Percentiles rank a stretch among this genome's conserved stretches.
Conservation (phyloP, 2,797 vertebrate species). For the Trachurus trachurus region DNA sequence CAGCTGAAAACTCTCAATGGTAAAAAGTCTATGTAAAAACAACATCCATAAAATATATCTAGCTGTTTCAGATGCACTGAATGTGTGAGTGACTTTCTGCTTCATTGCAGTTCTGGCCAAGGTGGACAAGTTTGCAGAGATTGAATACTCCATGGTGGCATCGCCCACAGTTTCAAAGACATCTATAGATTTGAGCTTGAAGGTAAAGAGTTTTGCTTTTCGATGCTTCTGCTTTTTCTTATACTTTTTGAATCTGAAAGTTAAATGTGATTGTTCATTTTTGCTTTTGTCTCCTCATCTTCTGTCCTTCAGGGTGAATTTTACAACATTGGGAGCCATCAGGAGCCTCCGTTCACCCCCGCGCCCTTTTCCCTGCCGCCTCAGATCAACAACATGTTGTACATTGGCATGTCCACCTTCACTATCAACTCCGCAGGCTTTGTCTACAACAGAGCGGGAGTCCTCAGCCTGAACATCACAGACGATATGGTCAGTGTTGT, state of each 20-base stretch:
- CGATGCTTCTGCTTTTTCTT: too few relatives aligned
- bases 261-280: too few relatives aligned
- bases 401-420: slow-evolving; percentile 88
- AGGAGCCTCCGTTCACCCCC: slow-evolving; percentile 86
- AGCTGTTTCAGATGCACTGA: slow-evolving; percentile 4
- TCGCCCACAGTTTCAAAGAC: slow-evolving; percentile 72
- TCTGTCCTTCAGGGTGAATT: slow-evolving; percentile 80
- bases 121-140: slow-evolving; percentile 84
- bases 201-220: slow-evolving; percentile 69
- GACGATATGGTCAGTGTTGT: slow-evolving; percentile 78
- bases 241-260: neutral
- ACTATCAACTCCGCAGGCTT: slow-evolving; percentile 88
- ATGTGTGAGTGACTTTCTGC: slow-evolving; percentile 1
- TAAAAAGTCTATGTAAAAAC: slow-evolving; percentile 49
- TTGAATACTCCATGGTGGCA: slow-evolving; percentile 86
- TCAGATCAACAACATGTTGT: slow-evolving; percentile 84
- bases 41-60: neutral
- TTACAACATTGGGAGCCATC: slow-evolving; percentile 84
- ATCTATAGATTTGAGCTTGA: slow-evolving; percentile 79
- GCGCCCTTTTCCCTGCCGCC: slow-evolving; percentile 80
- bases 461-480: slow-evolving; percentile 83
- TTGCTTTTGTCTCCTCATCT: neutral
- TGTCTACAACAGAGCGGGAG: slow-evolving; percentile 86
- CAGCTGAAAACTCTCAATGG: slow-evolving; percentile 84
- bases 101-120: slow-evolving; percentile 76